A percentile compares a stretch with the other conserved stretches of the same genome.
Evolutionary conservation across 1,140 invertebrate species (phyloP).

Genomic region (Apis dorsata): DNA sequence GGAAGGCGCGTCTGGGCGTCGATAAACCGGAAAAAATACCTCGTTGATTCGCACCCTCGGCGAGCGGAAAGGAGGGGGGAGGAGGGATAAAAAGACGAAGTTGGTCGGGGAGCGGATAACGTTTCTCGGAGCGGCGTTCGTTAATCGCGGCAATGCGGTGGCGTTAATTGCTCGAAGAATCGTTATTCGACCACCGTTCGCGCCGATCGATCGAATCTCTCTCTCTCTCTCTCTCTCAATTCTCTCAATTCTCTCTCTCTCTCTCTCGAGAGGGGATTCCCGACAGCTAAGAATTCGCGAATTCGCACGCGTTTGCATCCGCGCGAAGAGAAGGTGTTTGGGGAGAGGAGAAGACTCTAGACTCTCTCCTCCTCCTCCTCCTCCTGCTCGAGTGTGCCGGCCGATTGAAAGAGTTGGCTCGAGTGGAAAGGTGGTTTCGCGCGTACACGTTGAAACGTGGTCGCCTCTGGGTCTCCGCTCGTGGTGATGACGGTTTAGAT

Average conservation of each 20-base stretch:
- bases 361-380: too few species aligned
- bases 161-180: constrained; percentile 43
- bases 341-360: not conserved
- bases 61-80: constrained; percentile 2
- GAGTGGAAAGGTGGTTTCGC: constrained; percentile 19
- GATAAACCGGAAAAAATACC: constrained; percentile 15
- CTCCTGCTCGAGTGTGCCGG: not conserved
- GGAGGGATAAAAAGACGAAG: constrained; percentile 16
- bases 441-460: constrained; percentile 31
- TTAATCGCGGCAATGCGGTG: constrained; percentile 42
- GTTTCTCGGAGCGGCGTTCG: constrained; percentile 34
- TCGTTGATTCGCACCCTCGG: constrained; percentile 52
- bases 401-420: constrained; percentile 32
- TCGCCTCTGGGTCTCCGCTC: constrained; percentile 9
- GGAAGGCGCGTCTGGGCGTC: constrained; percentile 14
- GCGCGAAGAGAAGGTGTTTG: not conserved
- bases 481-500: constrained; percentile 66
- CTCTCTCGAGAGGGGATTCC: too few species aligned
- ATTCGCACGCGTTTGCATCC: too few species aligned
- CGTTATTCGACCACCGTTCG: constrained; percentile 19
- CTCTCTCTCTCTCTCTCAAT: too few species aligned
- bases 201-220: not conserved
- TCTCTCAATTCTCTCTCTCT: too few species aligned
- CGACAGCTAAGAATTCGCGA: too few species aligned
- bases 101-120: constrained; percentile 23